Conservation (phyloP, 2,888 invertebrate species). For the Dolomedes plantarius region DNA sequence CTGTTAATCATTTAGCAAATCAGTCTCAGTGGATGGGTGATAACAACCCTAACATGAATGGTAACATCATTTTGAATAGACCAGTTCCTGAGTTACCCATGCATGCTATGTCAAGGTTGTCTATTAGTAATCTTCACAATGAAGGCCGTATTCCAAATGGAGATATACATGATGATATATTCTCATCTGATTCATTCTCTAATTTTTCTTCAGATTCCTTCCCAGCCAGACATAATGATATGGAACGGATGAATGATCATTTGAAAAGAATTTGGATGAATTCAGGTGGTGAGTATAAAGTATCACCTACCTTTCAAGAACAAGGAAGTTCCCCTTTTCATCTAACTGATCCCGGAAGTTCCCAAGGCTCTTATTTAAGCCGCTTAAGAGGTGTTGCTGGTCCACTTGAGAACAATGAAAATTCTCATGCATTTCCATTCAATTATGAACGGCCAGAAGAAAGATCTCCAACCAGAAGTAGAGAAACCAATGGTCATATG, state of each 20-base stretch:
- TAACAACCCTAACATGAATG: background rate
- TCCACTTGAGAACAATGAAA: constrained; percentile 31
- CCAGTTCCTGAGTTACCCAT: constrained; percentile 28
- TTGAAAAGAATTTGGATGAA: constrained; percentile 16
- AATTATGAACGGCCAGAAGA: constrained; percentile 31
- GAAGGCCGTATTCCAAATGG: constrained; percentile 36
- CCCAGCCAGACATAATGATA: constrained; percentile 8
- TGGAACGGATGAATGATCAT: constrained; percentile 25
- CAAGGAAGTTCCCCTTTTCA: constrained; percentile 35
- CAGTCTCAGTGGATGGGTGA: background rate
- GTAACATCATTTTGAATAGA: background rate
- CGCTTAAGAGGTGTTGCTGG: constrained; percentile 35
- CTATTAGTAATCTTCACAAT: constrained; percentile 13
- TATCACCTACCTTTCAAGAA: background rate
- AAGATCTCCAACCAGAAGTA: background rate
- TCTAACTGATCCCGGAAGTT: constrained; percentile 18
- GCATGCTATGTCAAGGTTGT: constrained; percentile 36
- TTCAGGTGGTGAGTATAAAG: constrained; percentile 17
- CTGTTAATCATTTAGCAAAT: background rate
- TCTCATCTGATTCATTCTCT: constrained; percentile 21
- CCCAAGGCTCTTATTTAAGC: constrained; percentile 52
- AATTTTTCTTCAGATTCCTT: constrained; percentile 27
- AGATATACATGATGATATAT: constrained; percentile 16
- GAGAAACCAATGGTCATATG: constrained; percentile 14
- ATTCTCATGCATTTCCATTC: constrained; percentile 18